Conservation (phyloP, 1,140 invertebrate species). For the Grapholita molesta region DNA sequence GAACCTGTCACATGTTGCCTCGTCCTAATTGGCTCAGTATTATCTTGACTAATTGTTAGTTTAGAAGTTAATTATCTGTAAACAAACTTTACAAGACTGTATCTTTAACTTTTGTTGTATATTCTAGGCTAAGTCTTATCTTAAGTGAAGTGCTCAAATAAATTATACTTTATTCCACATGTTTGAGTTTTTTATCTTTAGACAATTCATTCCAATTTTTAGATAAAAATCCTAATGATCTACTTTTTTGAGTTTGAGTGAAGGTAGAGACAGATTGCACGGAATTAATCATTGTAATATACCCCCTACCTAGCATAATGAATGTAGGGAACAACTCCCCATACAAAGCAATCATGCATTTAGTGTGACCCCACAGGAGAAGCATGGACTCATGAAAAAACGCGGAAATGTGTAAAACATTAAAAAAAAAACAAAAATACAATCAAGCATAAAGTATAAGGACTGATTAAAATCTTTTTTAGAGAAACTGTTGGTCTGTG, state of each 20-base stretch:
- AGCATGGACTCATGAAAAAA: no score
- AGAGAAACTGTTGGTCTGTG: neutral
- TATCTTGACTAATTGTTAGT: constrained; percentile 3
- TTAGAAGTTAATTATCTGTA: constrained; percentile 1
- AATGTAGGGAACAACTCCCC: no score
- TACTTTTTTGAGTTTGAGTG: neutral
- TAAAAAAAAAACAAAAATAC: neutral
- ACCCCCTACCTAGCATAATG: no score
- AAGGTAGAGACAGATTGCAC: neutral
- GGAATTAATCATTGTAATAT: no score
- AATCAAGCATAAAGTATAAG: no score
- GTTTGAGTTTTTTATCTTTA: neutral
- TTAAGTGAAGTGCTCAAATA: constrained; percentile 16
- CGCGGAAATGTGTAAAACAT: no score
- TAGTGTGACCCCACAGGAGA: no score
- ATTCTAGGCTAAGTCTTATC: constrained; percentile 7
- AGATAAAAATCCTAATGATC: no score
- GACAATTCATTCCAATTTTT: no score
- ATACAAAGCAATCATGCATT: no score
- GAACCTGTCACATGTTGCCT: neutral
- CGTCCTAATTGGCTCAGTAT: constrained; percentile 7
- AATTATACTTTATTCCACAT: constrained; percentile 8
- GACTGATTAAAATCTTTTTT: no score
- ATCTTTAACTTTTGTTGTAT: constrained; percentile 7
- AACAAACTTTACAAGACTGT: constrained; percentile 14